Evolutionary conservation across 2,113 vertebrate genomes (phyloP), one percentile per base, ranked within the genome.

Genomic region (Serinus canaria): DNA sequence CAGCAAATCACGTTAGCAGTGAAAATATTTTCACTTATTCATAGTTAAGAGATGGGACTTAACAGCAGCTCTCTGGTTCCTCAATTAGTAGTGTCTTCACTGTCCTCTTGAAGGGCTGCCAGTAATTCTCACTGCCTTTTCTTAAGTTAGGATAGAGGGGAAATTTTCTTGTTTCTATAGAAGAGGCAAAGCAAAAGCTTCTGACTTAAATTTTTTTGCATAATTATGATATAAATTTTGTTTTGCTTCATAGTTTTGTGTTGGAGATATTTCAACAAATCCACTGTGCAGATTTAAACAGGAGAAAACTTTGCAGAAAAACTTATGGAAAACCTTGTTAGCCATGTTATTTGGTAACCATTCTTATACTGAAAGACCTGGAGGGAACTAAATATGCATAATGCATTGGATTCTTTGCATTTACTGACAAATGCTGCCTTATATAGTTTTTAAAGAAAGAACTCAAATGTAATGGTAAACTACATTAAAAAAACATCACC

Each of bases 71-170:
- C 28, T 53, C 22, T 21, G 0, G 35, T 53, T 81, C 41, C 59
- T 44, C 80, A 50, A 62, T 18, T 18, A 37, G 47, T 8, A 73
- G 67, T 63, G 63, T 28, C 70, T 92, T 86, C 52, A 22, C 58
- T 72, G 77, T 90, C 83, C 96, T 97, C 85, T 96, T 97, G 96
- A 97, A 95, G 64, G 59, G 46, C 85, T 95, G 90, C 94, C 49
- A 87, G 87, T 73, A 94, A 94, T 78, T 84, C 56, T 88, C 52
- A 15, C 13, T 79, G 33, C 16, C 15, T 95, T 96, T 96, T 98
- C 97, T 97, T 75, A 97, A 92, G 74, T 81, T 64, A 94, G 83
- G 86, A 96, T 69, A 90, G 60, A 94, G 72, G 88, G 79, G 67
- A 79, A 94, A 94, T 86, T 64, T 84, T 77, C 73, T 92, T 94